Evolutionary conservation across 2,888 invertebrate genomes (phyloP).

Genomic region (Alitta virens): DNA sequence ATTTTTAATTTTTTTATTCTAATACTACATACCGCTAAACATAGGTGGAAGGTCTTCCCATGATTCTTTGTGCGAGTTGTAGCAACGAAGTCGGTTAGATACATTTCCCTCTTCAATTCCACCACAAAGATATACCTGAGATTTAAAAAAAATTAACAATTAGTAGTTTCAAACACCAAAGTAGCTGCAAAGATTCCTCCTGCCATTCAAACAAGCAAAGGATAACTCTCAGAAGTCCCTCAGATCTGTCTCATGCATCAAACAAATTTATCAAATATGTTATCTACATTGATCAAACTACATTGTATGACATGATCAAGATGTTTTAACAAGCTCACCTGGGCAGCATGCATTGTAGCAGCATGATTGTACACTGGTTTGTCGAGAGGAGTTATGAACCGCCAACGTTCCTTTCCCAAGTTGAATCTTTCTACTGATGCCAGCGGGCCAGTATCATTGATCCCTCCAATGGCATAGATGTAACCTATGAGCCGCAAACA

Average conservation of each 20-base stretch:
- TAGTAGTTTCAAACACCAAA: too few species aligned
- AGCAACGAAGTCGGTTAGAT: slow-evolving; percentile 13
- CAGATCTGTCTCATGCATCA: too few species aligned
- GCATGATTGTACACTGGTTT: slow-evolving; percentile 22
- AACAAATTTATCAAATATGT: too few species aligned
- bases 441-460: slow-evolving; percentile 18
- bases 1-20: background rate
- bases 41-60: slow-evolving; percentile 21
- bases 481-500: slow-evolving; percentile 21
- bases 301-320: background rate
- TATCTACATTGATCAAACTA: background rate
- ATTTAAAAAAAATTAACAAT: too few species aligned
- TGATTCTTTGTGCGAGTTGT: slow-evolving; percentile 12
- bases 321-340: slow-evolving; percentile 1
- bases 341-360: slow-evolving; percentile 5
- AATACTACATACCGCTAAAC: slow-evolving; percentile 14
- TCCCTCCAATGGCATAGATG: slow-evolving; percentile 26
- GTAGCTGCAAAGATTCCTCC: too few species aligned
- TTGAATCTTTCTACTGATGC: slow-evolving; percentile 19
- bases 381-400: slow-evolving; percentile 4
- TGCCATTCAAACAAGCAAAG: too few species aligned
- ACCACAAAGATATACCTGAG: slow-evolving; percentile 22
- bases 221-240: too few species aligned
- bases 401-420: slow-evolving; percentile 22
- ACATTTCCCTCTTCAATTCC: slow-evolving; percentile 18